Conservation (phyloP, 1,140 invertebrate genomes). For the Propsilocerus akamusi region DNA sequence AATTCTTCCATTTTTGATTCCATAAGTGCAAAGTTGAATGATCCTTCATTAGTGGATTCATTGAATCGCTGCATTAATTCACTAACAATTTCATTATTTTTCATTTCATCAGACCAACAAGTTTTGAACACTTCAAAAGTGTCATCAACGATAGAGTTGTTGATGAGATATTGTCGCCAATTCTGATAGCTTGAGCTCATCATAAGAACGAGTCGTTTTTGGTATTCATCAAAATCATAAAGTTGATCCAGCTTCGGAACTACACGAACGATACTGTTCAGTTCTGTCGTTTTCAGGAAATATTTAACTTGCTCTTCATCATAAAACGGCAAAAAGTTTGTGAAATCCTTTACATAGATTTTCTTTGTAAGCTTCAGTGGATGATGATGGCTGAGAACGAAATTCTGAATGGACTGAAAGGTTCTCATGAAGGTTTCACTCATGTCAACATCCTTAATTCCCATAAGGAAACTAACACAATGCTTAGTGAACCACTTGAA, state of each 20-base stretch:
- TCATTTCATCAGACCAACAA: neutral
- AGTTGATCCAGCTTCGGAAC: neutral
- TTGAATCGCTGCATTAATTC: neutral
- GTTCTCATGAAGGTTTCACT: neutral
- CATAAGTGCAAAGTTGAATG: too few species aligned
- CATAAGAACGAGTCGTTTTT: neutral
- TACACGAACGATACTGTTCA: neutral
- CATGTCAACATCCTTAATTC: neutral
- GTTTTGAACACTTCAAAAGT: neutral
- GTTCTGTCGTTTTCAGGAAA: neutral
- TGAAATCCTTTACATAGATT: conserved; percentile 17
- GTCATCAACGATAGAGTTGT: neutral
- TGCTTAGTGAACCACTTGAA: conserved; percentile 22
- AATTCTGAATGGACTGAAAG: conserved; percentile 9
- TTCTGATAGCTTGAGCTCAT: neutral
- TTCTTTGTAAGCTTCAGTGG: conserved; percentile 17
- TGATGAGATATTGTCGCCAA: neutral
- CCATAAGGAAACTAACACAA: conserved; percentile 1
- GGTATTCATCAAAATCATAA: neutral
- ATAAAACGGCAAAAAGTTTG: conserved; percentile 17
- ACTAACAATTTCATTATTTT: neutral
- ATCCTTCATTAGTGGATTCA: too few species aligned
- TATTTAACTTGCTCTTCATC: conserved; percentile 3
- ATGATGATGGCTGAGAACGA: conserved; percentile 12
- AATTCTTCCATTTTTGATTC: too few species aligned